Evolutionary conservation across 1,140 invertebrate species (phyloP).

Genomic region (Papilio dardanus): DNA sequence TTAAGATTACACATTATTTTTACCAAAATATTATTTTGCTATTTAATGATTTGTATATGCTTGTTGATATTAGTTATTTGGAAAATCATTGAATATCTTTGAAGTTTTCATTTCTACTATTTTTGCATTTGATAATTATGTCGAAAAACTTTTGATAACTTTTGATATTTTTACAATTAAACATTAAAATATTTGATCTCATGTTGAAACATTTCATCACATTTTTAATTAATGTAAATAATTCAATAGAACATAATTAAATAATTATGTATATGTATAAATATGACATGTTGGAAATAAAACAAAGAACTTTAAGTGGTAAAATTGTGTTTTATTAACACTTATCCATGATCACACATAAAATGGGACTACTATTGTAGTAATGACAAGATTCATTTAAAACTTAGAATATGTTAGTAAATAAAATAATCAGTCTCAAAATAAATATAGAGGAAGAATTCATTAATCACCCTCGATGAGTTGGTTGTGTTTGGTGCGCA

Average conservation of each 20-base stretch:
- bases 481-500: constrained; percentile 56
- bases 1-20: too few species aligned
- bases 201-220: neutral
- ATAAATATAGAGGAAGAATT: neutral
- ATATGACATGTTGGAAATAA: constrained; percentile 11
- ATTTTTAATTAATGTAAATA: constrained; percentile 3
- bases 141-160: neutral
- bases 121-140: too few species aligned
- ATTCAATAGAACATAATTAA: neutral
- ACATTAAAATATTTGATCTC: constrained; percentile 1
- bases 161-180: neutral
- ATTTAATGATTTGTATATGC: too few species aligned
- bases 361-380: too few species aligned
- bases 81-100: too few species aligned
- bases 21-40: too few species aligned
- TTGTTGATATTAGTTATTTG: too few species aligned
- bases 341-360: neutral
- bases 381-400: neutral
- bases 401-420: neutral
- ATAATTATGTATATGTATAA: neutral
- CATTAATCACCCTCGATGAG: neutral
- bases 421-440: constrained; percentile 16
- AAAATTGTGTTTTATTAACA: neutral
- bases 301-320: neutral
- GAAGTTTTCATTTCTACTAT: too few species aligned